phyloP scores from a whole-genome alignment of 2,797 vertebrate genomes.

The Coreius guichenoti region DNA sequence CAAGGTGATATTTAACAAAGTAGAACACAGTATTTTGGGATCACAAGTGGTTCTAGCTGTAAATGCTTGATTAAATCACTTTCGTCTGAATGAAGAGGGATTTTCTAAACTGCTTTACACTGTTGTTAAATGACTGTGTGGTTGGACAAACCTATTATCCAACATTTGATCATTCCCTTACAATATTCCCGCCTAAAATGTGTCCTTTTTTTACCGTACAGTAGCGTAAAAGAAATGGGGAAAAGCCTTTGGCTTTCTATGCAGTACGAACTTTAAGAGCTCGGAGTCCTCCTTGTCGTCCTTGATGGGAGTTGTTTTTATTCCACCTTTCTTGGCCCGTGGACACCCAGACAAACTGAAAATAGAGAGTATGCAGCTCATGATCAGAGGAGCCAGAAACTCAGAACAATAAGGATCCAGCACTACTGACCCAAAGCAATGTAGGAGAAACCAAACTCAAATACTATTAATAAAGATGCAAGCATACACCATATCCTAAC shows the following conservation, averaged over 20 bases:
- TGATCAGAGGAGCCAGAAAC: constrained; percentile 80
- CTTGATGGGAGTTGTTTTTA: constrained; percentile 95
- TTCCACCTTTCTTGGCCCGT: constrained; percentile 99
- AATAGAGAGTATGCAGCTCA: constrained; percentile 86
- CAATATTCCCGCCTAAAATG: constrained; percentile 19
- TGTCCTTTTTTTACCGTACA: constrained; percentile 75
- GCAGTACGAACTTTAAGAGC: constrained; percentile 96
- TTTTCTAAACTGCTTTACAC: constrained; percentile 68
- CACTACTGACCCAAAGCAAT: constrained; percentile 44
- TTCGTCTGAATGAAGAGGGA: constrained; percentile 22
- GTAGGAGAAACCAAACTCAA: constrained; percentile 51
- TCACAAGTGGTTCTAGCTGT: constrained; percentile 32
- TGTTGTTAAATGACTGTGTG: constrained; percentile 70
- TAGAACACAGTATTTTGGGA: constrained; percentile 30
- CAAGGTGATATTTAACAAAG: constrained; percentile 52
- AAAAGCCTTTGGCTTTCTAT: constrained; percentile 74
- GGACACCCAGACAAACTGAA: constrained; percentile 99
- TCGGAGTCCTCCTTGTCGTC: constrained; percentile 99
- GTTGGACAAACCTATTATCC: constrained; percentile 66
- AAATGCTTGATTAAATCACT: constrained; percentile 32
- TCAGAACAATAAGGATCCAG: constrained; percentile 50
- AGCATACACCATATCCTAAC: constrained; percentile 19
- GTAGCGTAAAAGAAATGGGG: constrained; percentile 75
- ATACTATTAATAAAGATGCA: constrained; percentile 27
- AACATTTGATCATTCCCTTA: constrained; percentile 14